Evolutionary conservation across 2,888 invertebrate genomes (phyloP), one percentile per base, ranked within the genome.

Genomic region (Cancer borealis): DNA sequence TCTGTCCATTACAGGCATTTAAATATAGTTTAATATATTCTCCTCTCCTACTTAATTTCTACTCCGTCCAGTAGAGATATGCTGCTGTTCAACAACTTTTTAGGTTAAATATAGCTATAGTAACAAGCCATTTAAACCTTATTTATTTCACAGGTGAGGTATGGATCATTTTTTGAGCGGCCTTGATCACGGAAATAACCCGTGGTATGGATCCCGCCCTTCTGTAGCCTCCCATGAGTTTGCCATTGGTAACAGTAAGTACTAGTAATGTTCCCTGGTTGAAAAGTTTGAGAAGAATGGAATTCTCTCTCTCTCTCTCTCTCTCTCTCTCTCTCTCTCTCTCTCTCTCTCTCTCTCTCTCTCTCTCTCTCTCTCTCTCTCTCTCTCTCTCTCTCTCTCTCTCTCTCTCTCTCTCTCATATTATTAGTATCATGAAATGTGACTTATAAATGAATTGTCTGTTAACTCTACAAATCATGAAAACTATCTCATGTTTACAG

Each of bases 91-190:
- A 2, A 60, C 10, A 26, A 26, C 8, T 73, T 73, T 73, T 21
- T 6, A 8, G n/a, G 26, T 26, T 73, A 8, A n/a, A 73, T 8
- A 60, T 60, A 60, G 21, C 21, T 60, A 39, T 39, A 39, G 39
- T 39, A 60, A 60, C 60, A 4, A 60, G 60, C 4, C 60, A 4
- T 73, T 26, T 73, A 73, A 39, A 84, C 17, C 39, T 84, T 39
- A 12, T 30, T 84, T 8, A 54, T 88, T 89, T 88, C 10, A 79
- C 89, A 89, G 66, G 79, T 88, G 60, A 92, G 93, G 17, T 54
- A 95, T 95, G 95, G 95, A 95, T 93, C 95, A 95, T 92, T 95
- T 95, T 73, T 88, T 95, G 73, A 95, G 95, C 87, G 94, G 95
- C 88, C 88, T 95, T 84, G 95, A 95, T 14, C 95, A 93, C 73